Conservation (phyloP, 2,113 vertebrate genomes). For the Lota lota region DNA sequence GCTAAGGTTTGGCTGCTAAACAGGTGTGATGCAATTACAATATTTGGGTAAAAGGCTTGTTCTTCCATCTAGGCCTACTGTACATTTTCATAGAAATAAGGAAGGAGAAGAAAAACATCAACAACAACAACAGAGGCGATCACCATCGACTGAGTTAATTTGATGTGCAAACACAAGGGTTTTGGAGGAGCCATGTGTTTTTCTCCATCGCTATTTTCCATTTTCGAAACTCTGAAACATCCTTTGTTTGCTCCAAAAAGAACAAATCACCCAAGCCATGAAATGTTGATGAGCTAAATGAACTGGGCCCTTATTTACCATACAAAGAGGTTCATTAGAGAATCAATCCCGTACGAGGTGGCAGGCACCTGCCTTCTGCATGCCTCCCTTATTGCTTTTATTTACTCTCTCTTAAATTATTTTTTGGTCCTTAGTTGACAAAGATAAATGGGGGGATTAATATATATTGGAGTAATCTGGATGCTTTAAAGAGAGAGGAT, state of each 20-base stretch:
- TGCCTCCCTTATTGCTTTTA: conserved; percentile 75
- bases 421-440: conserved; percentile 91
- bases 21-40: conserved; percentile 17
- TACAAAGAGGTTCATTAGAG: conserved; percentile 75
- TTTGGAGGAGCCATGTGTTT: conserved; percentile 28
- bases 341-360: conserved; percentile 78
- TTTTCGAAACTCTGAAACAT: conserved; percentile 68
- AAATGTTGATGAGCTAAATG: conserved; percentile 77
- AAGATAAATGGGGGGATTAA: conserved; percentile 99
- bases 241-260: conserved; percentile 65
- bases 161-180: conserved; percentile 39
- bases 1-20: conserved; percentile 27
- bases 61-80: conserved; percentile 13
- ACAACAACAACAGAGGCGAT: too few relatives aligned
- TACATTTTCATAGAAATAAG: background rate
- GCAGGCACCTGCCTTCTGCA: conserved; percentile 84
- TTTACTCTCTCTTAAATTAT: conserved; percentile 92
- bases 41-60: conserved; percentile 24
- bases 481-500: conserved; percentile 69
- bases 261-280: conserved; percentile 65
- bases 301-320: conserved; percentile 70
- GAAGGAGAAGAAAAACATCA: too few relatives aligned
- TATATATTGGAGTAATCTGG: conserved; percentile 94
- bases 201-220: conserved; percentile 57
- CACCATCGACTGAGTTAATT: background rate